These are phyloP conservation scores for Simalia tracyae DNA, from an alignment of 2,797 vertebrate species.

Conservation along the genomic window DNA sequence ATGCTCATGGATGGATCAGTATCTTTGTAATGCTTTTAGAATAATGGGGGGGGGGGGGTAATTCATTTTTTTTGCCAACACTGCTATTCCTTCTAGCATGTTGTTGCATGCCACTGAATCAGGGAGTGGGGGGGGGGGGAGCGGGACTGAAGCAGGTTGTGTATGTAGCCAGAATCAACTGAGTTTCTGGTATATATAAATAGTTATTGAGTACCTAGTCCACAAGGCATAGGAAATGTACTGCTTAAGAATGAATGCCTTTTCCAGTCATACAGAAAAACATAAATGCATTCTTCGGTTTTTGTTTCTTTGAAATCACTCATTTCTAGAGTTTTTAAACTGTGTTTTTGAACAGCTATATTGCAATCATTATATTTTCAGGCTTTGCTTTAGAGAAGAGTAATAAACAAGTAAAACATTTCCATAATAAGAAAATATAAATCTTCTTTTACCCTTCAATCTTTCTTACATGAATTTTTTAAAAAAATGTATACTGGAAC, in stretches of 20 bases:
- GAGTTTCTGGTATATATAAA: too few species aligned
- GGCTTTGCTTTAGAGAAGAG: not conserved
- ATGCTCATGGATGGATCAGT: too few species aligned
- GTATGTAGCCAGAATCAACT: too few species aligned
- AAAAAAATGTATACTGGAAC: not conserved
- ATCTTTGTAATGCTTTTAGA: too few species aligned
- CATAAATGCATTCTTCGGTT: not conserved
- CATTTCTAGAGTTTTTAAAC: not conserved
- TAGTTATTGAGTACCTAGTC: too few species aligned
- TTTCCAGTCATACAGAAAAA: not conserved
- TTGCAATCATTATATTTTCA: not conserved
- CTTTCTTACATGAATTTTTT: not conserved
- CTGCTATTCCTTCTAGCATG: too few species aligned
- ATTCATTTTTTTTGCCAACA: too few species aligned
- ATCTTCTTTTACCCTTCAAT: not conserved
- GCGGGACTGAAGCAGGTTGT: too few species aligned
- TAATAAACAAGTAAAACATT: not conserved
- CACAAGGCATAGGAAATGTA: too few species aligned
- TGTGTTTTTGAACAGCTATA: not conserved
- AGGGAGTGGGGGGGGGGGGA: too few species aligned
- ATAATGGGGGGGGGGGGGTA: too few species aligned
- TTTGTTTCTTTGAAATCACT: not conserved
- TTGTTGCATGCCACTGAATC: too few species aligned
- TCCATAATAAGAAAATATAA: not conserved
- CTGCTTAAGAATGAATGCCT: not conserved